These are phyloP conservation scores for Drosophila pegasa DNA, from an alignment of 2,888 invertebrate genomes.

Conservation along the genomic window DNA sequence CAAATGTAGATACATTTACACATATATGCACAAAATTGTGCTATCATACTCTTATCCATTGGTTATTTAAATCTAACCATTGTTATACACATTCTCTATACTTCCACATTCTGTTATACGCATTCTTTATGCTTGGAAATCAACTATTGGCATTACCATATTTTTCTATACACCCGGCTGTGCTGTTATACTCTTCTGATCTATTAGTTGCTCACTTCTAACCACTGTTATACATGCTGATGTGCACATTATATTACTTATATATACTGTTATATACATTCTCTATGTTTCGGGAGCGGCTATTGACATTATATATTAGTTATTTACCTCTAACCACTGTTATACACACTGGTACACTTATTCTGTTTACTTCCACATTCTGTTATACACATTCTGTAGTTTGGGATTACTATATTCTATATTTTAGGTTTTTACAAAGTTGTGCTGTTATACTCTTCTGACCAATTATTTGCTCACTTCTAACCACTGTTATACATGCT, in stretches of 20 bases:
- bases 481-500: neutral
- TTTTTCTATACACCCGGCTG: neutral
- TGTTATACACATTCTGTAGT: neutral
- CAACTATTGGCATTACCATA: neutral
- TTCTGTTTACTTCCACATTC: no score
- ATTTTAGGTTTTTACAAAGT: neutral
- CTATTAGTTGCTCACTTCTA: neutral
- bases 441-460: neutral
- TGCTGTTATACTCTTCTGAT: neutral
- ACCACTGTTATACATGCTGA: neutral
- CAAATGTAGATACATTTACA: no score
- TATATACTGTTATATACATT: neutral
- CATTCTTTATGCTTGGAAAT: neutral
- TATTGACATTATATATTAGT: neutral
- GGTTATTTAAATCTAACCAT: neutral
- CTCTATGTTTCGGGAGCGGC: neutral
- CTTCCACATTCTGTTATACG: no score
- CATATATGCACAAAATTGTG: no score
- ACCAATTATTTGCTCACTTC: neutral
- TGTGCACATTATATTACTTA: no score
- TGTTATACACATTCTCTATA: neutral
- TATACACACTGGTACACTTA: neutral
- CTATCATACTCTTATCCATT: no score
- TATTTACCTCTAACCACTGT: neutral
- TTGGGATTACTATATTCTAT: neutral